Percentiles rank a stretch among this genome's conserved stretches.
phyloP scores from a whole-genome alignment of 2,113 vertebrate genomes.

The Ciconia stormi region DNA sequence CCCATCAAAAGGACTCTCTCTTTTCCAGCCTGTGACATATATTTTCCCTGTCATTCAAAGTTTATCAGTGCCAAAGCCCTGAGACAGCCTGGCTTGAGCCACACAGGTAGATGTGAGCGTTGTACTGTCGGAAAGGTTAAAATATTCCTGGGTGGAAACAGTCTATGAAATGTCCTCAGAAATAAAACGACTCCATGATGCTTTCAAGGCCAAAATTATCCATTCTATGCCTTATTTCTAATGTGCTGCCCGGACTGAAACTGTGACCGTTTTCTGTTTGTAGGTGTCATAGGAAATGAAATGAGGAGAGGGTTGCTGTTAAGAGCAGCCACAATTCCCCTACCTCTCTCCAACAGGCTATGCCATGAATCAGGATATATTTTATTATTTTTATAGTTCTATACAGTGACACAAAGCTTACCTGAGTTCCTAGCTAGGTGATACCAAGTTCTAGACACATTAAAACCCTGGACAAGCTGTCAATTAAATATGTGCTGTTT shows the following conservation, averaged over 20 bases:
- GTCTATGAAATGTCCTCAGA: background rate
- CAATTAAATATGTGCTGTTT: background rate
- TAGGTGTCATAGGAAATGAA: conserved; percentile 17
- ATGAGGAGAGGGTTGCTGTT: background rate
- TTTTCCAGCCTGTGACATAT: background rate
- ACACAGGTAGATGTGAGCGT: background rate
- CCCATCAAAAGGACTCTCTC: background rate
- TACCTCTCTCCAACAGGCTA: background rate
- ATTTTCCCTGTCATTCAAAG: background rate
- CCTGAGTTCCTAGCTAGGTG: background rate
- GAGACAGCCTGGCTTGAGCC: background rate
- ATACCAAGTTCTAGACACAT: background rate
- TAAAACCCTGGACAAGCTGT: background rate
- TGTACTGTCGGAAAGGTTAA: background rate
- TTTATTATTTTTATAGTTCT: conserved; percentile 45
- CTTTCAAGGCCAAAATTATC: conserved; percentile 23
- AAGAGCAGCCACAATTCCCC: conserved; percentile 44
- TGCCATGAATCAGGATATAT: conserved; percentile 25
- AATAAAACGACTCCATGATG: background rate
- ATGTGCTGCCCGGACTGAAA: background rate
- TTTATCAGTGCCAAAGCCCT: background rate
- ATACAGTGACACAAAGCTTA: background rate
- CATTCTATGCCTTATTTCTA: background rate
- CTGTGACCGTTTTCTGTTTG: background rate
- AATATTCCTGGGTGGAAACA: background rate